A percentile compares a stretch with the other conserved stretches of the same genome.
These are phyloP conservation scores for Pachycephus smyrnensis DNA, from an alignment of 2,888 invertebrate species.

Conservation along the genomic window DNA sequence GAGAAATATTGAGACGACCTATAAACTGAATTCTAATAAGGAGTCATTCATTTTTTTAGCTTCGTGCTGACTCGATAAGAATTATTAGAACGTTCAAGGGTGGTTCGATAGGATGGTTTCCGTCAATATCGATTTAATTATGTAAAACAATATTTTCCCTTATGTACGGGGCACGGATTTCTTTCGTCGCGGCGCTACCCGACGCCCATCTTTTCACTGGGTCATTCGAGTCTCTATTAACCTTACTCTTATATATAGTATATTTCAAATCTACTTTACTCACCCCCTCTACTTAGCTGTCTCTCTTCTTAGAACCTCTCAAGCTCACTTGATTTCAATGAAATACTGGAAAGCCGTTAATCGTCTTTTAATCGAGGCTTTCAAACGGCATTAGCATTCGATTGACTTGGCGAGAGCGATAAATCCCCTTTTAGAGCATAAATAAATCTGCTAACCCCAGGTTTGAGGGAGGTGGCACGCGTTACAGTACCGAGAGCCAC, in stretches of 20 bases:
- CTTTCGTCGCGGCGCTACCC: background rate
- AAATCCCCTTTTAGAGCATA: conserved; percentile 30
- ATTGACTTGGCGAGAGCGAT: conserved; percentile 39
- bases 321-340: background rate
- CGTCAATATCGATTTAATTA: conserved; percentile 11
- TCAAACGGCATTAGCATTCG: conserved; percentile 39
- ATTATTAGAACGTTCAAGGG: background rate
- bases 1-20: conserved; percentile 14
- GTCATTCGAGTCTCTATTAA: background rate
- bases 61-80: background rate
- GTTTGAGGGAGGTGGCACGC: background rate
- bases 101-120: background rate
- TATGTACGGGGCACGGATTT: background rate
- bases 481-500: background rate
- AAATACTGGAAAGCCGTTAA: conserved; percentile 1
- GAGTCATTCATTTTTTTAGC: background rate
- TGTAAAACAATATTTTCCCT: conserved; percentile 7
- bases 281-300: background rate
- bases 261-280: background rate
- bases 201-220: background rate
- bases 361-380: conserved; percentile 20
- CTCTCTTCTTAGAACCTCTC: background rate
- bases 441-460: conserved; percentile 13
- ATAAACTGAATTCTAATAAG: conserved; percentile 9
- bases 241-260: background rate